phyloP scores from a whole-genome alignment of 2,113 vertebrate genomes.

The Cyanistes caeruleus region DNA sequence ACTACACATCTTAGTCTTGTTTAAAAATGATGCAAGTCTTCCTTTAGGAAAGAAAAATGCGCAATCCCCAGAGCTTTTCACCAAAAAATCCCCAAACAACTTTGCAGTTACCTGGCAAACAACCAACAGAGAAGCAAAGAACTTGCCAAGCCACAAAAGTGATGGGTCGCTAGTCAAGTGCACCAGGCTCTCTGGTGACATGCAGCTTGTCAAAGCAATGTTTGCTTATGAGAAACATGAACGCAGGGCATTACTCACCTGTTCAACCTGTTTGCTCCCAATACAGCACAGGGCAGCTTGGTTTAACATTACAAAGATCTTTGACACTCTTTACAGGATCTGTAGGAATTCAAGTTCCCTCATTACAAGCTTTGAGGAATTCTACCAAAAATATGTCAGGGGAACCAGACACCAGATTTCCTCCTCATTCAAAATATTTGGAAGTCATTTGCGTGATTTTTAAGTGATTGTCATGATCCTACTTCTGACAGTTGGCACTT shows the following conservation, averaged over 20 bases:
- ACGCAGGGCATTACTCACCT: neutral
- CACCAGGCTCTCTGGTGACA: neutral
- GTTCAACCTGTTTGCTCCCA: neutral
- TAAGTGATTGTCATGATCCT: neutral
- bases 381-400: neutral
- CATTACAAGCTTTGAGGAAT: neutral
- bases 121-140: neutral
- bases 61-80: neutral
- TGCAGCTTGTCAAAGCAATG: neutral
- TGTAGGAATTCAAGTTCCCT: neutral
- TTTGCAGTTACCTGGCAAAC: neutral
- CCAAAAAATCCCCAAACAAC: slow-evolving; percentile 7
- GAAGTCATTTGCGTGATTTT: neutral
- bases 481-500: neutral
- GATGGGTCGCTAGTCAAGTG: neutral
- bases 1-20: neutral
- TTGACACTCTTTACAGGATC: neutral
- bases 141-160: neutral
- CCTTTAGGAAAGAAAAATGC: slow-evolving; percentile 8
- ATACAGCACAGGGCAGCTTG: neutral
- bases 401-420: neutral
- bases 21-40: slow-evolving; percentile 15
- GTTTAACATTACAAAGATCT: neutral
- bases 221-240: slow-evolving; percentile 8
- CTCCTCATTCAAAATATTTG: neutral